Conservation (phyloP, 2,113 vertebrate species). For the Malurus alboscapulatus region DNA sequence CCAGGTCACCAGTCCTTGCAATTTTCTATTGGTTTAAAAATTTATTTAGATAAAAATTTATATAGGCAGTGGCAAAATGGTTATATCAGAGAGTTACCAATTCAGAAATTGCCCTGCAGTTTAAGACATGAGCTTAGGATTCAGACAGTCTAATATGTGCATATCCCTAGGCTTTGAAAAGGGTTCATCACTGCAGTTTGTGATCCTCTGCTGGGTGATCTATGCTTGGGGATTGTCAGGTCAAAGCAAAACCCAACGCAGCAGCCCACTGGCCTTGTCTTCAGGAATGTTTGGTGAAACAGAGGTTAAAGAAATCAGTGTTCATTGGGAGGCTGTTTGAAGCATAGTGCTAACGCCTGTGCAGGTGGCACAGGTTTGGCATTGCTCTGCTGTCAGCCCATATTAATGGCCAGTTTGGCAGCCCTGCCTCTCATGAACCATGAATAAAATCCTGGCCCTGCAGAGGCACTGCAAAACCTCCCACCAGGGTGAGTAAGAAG, state of each 20-base stretch:
- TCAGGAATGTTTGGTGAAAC: not conserved
- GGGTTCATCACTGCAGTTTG: not conserved
- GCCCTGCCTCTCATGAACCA: not conserved
- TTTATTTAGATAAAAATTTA: not conserved
- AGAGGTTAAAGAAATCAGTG: not conserved
- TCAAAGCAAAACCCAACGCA: not conserved
- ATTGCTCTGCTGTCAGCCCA: not conserved
- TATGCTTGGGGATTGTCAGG: not conserved
- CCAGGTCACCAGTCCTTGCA: not conserved
- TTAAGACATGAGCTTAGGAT: not conserved
- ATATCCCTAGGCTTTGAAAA: not conserved
- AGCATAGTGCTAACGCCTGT: rapidly evolving
- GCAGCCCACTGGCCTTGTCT: not conserved
- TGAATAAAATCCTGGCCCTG: not conserved
- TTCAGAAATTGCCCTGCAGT: not conserved
- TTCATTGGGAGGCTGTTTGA: not conserved
- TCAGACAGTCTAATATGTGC: not conserved
- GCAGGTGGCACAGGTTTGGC: not conserved
- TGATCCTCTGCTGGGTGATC: not conserved
- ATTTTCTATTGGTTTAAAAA: not conserved
- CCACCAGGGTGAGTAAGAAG: not conserved
- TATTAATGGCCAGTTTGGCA: not conserved
- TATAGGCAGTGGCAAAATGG: not conserved
- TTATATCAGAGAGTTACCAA: not conserved
- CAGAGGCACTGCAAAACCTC: not conserved